Evolutionary conservation across 2,888 invertebrate genomes (phyloP), one percentile per base, ranked within the genome.

Genomic region (Sarcophaga rosellei): DNA sequence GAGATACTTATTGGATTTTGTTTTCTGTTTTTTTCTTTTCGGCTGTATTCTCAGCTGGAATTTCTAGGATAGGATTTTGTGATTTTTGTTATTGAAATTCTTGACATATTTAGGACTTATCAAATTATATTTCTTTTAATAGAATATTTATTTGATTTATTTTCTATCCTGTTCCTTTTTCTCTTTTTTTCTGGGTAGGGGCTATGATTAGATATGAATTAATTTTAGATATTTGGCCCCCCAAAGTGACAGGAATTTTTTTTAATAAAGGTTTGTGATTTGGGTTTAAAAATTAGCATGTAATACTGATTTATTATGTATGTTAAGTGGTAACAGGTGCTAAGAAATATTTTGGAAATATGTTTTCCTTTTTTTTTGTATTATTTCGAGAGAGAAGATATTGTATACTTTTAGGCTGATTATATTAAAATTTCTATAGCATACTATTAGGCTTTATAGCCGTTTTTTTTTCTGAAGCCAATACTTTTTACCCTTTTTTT

Each of bases 91-190:
- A 78, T 82, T 85, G 57, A 77, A 81, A 81, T 85, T 73, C 61
- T 77, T 85, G 47, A 59, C 81, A 85, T 81, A 81, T 78, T 78
- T 81, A 62, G 35, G 73, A 74, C 47, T 81, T 81, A 68, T 73
- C 57, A 68, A 81, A 85, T 85, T 81, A 63, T 59, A 35, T 35
- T 35, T 45, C 35, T 62, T 47, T 53, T 17, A 23, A 23, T 21
- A 77, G 25, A 8, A 6, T 53, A 62, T 73, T 21, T 80, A 76
- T 84, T 65, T 72, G 73, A 81, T 80, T 84, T 76, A 69, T 35
- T 35, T 35, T 35, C 0, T 35, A 8, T 35, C 10, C 10, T 35
- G 1, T 35, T 25, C 3, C 25, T 35, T 35, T 35, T 6, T 8
- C 1, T 10, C 10, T 0, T 35, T 8, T 35, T 35, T 35, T 35